A percentile compares a stretch with the other conserved stretches of the same genome.
Evolutionary conservation across 2,113 vertebrate species (phyloP).

Genomic region (Ciconia boyciana): DNA sequence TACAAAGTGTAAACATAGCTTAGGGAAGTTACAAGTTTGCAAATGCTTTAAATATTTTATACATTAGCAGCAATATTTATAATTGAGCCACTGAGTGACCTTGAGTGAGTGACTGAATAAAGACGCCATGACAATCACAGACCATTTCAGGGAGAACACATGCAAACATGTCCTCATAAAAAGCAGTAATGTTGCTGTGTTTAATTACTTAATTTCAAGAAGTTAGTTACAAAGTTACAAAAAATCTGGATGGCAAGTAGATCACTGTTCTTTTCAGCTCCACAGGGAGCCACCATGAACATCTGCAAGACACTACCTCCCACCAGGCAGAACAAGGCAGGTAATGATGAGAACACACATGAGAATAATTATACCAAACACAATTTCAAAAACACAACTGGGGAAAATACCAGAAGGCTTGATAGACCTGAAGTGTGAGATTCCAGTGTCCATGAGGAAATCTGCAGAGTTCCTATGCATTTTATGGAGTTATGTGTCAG

Average conservation of each 20-base stretch:
- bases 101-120: not conserved
- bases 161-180: not conserved
- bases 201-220: constrained; percentile 6
- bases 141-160: not conserved
- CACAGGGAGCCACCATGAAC: not conserved
- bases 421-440: not conserved
- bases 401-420: not conserved
- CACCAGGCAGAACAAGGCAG: constrained; percentile 32
- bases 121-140: not conserved
- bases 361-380: constrained; percentile 31
- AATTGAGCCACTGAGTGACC: not conserved
- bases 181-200: not conserved
- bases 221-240: not conserved
- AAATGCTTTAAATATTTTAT: not conserved
- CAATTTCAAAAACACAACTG: not conserved
- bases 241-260: not conserved
- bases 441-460: not conserved
- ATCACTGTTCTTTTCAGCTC: constrained; percentile 3
- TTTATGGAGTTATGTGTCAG: not conserved
- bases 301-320: constrained; percentile 23
- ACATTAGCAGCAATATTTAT: not conserved
- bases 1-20: not conserved
- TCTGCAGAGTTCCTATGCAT: not conserved
- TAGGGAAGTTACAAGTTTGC: not conserved
- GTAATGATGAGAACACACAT: constrained; percentile 18